Evolutionary conservation across 2,797 vertebrate genomes (phyloP).

Genomic region (Tokudaia tokunoshimensis): DNA sequence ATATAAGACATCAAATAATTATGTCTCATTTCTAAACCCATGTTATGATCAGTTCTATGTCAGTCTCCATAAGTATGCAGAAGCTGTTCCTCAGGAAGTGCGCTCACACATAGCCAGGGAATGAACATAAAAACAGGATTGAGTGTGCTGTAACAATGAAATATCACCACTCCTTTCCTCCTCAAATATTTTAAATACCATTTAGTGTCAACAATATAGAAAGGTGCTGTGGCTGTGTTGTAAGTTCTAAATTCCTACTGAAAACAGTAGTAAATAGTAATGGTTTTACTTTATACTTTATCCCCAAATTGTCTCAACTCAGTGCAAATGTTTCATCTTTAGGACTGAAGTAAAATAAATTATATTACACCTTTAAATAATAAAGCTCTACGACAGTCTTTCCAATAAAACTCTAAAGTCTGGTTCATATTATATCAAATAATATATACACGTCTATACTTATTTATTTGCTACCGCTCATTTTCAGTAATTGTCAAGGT

Average conservation of each 20-base stretch:
- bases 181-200: conserved; percentile 84
- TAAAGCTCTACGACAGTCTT: not conserved
- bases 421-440: conserved; percentile 23
- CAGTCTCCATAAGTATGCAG: conserved; percentile 45
- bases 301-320: not conserved
- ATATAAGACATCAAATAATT: not conserved
- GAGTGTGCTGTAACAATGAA: conserved; percentile 81
- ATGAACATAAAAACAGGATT: conserved; percentile 76
- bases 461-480: not conserved
- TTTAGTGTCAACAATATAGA: conserved; percentile 72
- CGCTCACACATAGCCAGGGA: conserved; percentile 59
- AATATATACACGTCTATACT: not conserved
- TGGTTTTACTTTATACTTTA: conserved; percentile 59
- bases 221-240: conserved; percentile 61
- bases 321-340: not conserved
- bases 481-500: not conserved
- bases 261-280: conserved; percentile 72
- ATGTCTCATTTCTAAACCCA: conserved; percentile 28
- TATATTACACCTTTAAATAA: not conserved
- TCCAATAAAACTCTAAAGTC: not conserved
- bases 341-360: conserved; percentile 52
- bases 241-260: conserved; percentile 74
- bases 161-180: conserved; percentile 81
- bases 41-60: conserved; percentile 41
- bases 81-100: conserved; percentile 52